Base-by-base conservation (phyloP, 2,113 vertebrate species). In the Sciurus niger region DNA sequence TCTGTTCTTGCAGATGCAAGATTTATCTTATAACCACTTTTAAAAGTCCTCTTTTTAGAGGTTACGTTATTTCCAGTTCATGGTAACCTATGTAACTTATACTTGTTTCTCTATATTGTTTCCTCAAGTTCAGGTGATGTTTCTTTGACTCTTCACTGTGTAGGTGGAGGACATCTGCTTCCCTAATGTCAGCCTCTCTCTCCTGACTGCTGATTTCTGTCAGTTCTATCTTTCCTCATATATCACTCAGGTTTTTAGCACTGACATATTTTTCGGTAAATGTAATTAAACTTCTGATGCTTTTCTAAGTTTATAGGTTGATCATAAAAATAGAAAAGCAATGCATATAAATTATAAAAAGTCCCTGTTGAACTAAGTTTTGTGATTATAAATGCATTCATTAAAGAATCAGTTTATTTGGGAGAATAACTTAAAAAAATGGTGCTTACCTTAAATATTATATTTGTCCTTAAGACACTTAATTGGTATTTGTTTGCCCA, bases 291-390 rank as follows among this genome's bases (percentile, higher is more conserved):
- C 17, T 25, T 89, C n/a, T 65, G 14, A 65, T 65, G 67, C 68
- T 93, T 72, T 72, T 46, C 63, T 67, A n/a, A 79, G 40, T 60
- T 74, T 84, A 24, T 46, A 65, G n/a, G 8, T 94, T 76, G 65
- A 70, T 86, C 60, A 83, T 73, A 86, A 86, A 89, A 92, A 89
- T 92, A 25, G 77, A 73, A 95, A 94, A 65, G 11, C 40, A 89
- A 67, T 73, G 84, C n/a, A 84, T 72, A 91, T 80, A 80, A 91
- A 10, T 84, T 84, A 34, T 37, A 63, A 90, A 80, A 94, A 63
- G 46, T 74, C n/a, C 46, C 37, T 28, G 12, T 25, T 72, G 37
- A 87, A 84, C 16, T 86, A 87, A 94, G 65, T 12, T 43, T 79
- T 96, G n/a, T 37, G 18, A 70, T 89, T 92, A 43, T 72, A 72